phyloP scores from a whole-genome alignment of 1,140 invertebrate genomes.

The Steinernema khuongi region DNA sequence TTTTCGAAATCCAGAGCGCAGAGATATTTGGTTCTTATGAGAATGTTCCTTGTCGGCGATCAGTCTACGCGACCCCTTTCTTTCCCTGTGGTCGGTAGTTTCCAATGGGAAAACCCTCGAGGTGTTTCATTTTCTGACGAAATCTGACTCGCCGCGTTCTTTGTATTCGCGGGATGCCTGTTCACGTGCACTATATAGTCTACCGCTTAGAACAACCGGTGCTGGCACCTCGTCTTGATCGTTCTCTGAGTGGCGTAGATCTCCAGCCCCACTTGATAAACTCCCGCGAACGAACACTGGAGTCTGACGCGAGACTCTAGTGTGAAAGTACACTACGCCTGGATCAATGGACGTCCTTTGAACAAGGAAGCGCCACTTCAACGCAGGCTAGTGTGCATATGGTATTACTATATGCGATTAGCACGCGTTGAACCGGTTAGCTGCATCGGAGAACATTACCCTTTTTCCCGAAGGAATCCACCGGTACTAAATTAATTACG shows the following conservation, averaged over 20 bases:
- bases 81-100: background rate
- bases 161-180: background rate
- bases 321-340: background rate
- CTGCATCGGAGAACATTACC: no score
- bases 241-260: background rate
- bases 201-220: background rate
- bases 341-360: background rate
- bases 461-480: no score
- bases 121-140: constrained; percentile 14
- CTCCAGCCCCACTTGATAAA: background rate
- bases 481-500: no score
- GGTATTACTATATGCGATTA: no score
- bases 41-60: no score
- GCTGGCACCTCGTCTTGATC: background rate
- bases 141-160: background rate
- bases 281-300: no score
- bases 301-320: background rate
- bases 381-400: no score
- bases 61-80: background rate
- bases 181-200: constrained; percentile 9
- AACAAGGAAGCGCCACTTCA: no score
- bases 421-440: no score
- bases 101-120: background rate
- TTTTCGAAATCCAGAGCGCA: no score
- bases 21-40: no score